Percentiles rank a stretch among this genome's conserved stretches.
Conservation (phyloP, 2,797 vertebrate genomes). For the Pteronotus mesoamericanus region DNA sequence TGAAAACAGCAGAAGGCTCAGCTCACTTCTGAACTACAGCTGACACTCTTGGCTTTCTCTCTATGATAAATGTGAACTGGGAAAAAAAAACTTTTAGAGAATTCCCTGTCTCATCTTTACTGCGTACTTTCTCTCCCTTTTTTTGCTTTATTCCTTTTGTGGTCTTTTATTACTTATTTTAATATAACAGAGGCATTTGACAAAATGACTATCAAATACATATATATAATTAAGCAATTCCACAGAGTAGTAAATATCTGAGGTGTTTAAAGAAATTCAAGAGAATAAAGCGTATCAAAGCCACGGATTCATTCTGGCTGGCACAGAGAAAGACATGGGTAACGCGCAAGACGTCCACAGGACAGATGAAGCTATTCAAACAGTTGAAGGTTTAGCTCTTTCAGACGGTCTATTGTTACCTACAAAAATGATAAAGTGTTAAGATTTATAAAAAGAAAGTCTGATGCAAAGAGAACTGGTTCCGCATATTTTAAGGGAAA, state of each 20-base stretch:
- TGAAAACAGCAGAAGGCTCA: fast-evolving
- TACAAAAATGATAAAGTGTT: neutral
- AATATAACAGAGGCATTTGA: neutral
- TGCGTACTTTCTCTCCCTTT: neutral
- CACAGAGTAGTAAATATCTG: neutral
- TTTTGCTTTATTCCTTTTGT: neutral
- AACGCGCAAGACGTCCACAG: fast-evolving
- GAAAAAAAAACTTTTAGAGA: neutral
- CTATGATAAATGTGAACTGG: neutral
- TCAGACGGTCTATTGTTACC: neutral
- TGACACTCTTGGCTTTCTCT: neutral
- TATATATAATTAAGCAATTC: neutral
- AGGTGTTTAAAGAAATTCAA: neutral
- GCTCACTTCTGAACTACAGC: neutral
- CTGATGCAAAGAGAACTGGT: neutral
- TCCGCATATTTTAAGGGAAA: neutral
- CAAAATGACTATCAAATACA: neutral
- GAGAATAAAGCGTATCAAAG: neutral
- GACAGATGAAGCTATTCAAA: neutral
- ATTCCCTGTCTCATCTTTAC: neutral
- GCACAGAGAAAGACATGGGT: neutral
- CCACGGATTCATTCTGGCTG: neutral
- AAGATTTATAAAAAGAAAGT: neutral
- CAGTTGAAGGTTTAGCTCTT: neutral
- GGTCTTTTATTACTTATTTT: neutral